Evolutionary conservation across 2,888 invertebrate genomes (phyloP).

Genomic region (Empis livida): DNA sequence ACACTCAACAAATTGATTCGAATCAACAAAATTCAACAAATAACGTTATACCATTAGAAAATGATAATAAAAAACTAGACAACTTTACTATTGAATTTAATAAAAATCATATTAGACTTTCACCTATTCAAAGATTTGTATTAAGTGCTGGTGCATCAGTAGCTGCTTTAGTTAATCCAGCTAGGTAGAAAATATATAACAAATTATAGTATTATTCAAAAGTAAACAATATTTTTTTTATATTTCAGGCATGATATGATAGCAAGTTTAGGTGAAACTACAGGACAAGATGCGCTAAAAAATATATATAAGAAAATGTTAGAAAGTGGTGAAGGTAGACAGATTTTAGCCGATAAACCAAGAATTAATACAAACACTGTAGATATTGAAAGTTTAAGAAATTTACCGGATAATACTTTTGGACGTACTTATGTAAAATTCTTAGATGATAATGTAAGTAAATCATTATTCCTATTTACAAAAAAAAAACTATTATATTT

Average conservation of each 20-base stretch:
- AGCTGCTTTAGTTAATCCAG: constrained; percentile 69
- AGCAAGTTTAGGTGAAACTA: constrained; percentile 86
- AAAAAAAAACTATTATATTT: too few species aligned
- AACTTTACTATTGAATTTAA: constrained; percentile 49
- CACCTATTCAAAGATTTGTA: constrained; percentile 58
- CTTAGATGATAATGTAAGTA: constrained; percentile 53
- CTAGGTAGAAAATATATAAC: constrained; percentile 31
- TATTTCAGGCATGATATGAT: constrained; percentile 72
- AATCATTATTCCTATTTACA: too few species aligned
- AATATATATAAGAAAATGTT: constrained; percentile 66
- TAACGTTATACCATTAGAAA: neutral
- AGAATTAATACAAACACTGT: constrained; percentile 75
- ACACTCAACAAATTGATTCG: too few species aligned
- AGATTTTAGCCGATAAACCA: constrained; percentile 66
- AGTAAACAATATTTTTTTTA: neutral
- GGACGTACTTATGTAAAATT: constrained; percentile 80
- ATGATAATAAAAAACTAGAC: constrained; percentile 18
- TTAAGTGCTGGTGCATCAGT: constrained; percentile 80
- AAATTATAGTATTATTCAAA: neutral
- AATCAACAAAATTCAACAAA: neutral
- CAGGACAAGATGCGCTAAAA: constrained; percentile 57
- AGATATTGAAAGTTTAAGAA: constrained; percentile 54
- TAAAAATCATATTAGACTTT: constrained; percentile 50
- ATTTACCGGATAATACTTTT: constrained; percentile 65
- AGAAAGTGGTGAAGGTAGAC: constrained; percentile 57